A percentile compares a stretch with the other conserved stretches of the same genome.
phyloP scores from a whole-genome alignment of 2,888 invertebrate genomes.

The Ashinkailepas kermadecensis region DNA sequence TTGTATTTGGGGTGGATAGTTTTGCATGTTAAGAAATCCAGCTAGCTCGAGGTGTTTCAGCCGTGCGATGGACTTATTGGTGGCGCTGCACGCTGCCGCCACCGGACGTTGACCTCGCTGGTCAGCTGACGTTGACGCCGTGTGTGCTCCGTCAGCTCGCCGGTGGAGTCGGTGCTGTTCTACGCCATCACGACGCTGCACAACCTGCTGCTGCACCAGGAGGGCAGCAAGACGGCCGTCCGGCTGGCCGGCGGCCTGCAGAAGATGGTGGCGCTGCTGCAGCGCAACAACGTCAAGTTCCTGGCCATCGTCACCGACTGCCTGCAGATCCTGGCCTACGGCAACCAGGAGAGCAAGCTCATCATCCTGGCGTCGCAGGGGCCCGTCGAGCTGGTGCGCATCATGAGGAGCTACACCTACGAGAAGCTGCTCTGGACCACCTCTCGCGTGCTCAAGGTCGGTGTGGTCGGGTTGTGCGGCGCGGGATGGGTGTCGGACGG shows the following conservation, averaged over 20 bases:
- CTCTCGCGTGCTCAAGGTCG: constrained; percentile 86
- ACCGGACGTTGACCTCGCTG: too few species aligned
- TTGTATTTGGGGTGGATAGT: too few species aligned
- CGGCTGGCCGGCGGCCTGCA: constrained; percentile 95
- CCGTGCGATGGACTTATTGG: too few species aligned
- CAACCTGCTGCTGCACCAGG: constrained; percentile 93
- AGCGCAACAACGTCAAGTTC: constrained; percentile 95
- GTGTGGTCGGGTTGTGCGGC: not conserved
- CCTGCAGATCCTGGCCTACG: constrained; percentile 93
- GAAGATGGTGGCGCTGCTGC: constrained; percentile 94
- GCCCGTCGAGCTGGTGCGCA: constrained; percentile 90
- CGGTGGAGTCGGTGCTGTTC: constrained; percentile 93
- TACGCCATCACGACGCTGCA: constrained; percentile 98
- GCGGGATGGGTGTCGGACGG: too few species aligned
- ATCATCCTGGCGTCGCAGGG: constrained; percentile 95
- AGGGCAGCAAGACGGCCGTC: constrained; percentile 96
- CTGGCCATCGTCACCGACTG: constrained; percentile 99
- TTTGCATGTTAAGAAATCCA: too few species aligned
- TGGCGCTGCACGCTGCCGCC: too few species aligned
- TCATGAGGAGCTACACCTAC: constrained; percentile 94
- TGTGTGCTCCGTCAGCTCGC: constrained; percentile 55
- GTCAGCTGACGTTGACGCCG: too few species aligned
- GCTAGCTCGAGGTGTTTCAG: too few species aligned
- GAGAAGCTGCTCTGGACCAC: constrained; percentile 99
- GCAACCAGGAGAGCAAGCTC: constrained; percentile 79